phyloP scores from a whole-genome alignment of 2,888 invertebrate genomes.

The Megaustenia siamemsis region DNA sequence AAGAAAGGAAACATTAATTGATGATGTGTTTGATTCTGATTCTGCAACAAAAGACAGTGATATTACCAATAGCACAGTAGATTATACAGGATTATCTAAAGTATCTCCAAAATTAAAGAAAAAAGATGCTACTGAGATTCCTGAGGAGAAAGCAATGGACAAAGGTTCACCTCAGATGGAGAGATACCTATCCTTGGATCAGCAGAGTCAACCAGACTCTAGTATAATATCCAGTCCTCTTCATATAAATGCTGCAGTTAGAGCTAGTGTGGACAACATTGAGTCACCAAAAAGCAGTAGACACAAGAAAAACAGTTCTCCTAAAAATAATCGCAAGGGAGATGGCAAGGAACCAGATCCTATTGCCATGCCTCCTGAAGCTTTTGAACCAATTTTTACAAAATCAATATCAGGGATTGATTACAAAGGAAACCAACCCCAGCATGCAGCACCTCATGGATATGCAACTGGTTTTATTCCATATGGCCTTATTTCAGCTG shows the following conservation, averaged over 20 bases:
- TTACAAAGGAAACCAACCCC: conserved; percentile 56
- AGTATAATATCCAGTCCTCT: conserved; percentile 56
- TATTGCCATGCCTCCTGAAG: conserved; percentile 67
- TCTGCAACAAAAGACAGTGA: conserved; percentile 53
- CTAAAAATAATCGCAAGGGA: conserved; percentile 58
- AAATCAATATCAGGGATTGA: conserved; percentile 58
- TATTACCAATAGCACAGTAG: conserved; percentile 37
- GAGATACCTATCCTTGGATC: conserved; percentile 57
- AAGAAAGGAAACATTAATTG: conserved; percentile 53
- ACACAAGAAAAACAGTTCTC: conserved; percentile 58
- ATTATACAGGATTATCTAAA: conserved; percentile 21
- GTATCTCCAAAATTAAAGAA: conserved; percentile 50
- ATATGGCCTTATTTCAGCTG: conserved; percentile 62
- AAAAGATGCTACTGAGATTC: conserved; percentile 36
- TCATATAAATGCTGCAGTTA: conserved; percentile 57
- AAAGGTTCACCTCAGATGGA: conserved; percentile 38
- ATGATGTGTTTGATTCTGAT: conserved; percentile 56
- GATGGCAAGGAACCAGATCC: conserved; percentile 62
- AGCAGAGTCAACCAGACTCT: conserved; percentile 56
- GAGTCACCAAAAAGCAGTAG: conserved; percentile 40
- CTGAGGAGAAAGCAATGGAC: conserved; percentile 45
- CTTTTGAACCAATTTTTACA: conserved; percentile 71
- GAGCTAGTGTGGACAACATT: conserved; percentile 51
- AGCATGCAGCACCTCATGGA: conserved; percentile 29
- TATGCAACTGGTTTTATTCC: conserved; percentile 58